Evolutionary conservation across 2,113 vertebrate species (phyloP).

Genomic region (Oryzias curvinotus): DNA sequence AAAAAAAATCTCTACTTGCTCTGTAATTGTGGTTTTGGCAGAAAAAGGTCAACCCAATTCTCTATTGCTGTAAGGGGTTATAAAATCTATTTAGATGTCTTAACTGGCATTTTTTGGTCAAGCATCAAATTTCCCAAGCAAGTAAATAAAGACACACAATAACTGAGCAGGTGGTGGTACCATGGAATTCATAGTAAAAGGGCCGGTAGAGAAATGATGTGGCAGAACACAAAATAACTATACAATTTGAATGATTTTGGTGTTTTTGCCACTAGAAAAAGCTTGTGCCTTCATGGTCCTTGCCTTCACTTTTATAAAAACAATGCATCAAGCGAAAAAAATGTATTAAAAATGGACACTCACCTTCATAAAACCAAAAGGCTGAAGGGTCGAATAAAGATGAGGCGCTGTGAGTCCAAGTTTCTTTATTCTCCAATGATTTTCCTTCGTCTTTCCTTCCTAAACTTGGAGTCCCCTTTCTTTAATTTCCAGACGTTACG

Average conservation of each 20-base stretch:
- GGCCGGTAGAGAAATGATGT: neutral
- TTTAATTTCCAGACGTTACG: constrained; percentile 50
- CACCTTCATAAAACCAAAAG: constrained; percentile 77
- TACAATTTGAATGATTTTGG: neutral
- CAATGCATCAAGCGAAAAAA: constrained; percentile 31
- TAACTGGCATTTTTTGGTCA: constrained; percentile 34
- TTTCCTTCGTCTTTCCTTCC: constrained; percentile 28
- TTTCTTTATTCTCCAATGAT: constrained; percentile 47
- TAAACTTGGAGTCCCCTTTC: constrained; percentile 26
- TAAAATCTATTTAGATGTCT: constrained; percentile 56
- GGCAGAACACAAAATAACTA: neutral
- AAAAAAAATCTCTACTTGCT: constrained; percentile 29
- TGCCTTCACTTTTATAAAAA: constrained; percentile 12
- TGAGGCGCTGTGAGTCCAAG: constrained; percentile 41
- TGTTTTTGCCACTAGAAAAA: constrained; percentile 1
- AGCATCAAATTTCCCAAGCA: constrained; percentile 12
- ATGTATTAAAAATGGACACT: constrained; percentile 59
- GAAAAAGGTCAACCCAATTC: constrained; percentile 35
- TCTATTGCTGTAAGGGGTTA: constrained; percentile 25
- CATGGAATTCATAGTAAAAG: neutral
- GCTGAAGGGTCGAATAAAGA: constrained; percentile 53
- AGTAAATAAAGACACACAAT: constrained; percentile 17
- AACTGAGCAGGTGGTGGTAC: neutral
- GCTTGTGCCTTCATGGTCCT: neutral
- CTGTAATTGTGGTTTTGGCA: constrained; percentile 59